These are phyloP conservation scores for Palythoa grandis DNA, from an alignment of 92 coral and sea anemone genomes.

Conservation along the genomic window DNA sequence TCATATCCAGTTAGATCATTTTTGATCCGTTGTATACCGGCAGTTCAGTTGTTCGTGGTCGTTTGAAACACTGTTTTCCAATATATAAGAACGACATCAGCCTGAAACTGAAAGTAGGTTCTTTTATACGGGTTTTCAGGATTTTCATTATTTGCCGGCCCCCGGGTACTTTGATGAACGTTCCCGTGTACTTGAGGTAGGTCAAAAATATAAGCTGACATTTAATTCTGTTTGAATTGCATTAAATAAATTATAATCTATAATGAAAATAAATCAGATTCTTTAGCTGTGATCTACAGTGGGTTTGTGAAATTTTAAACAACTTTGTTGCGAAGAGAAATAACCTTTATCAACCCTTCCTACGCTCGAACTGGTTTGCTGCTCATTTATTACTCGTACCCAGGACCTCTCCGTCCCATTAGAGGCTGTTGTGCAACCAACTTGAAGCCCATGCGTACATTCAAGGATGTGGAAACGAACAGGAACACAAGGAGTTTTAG, in stretches of 20 bases:
- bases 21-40: no score
- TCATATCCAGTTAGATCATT: no score
- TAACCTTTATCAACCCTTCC: background rate
- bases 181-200: conserved; percentile 2
- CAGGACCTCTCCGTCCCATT: background rate
- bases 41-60: no score
- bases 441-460: background rate
- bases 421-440: background rate
- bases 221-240: background rate
- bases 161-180: background rate
- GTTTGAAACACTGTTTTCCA: no score
- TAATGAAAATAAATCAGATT: background rate
- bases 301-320: background rate
- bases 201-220: conserved; percentile 1
- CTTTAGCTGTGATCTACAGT: conserved; percentile 5
- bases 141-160: background rate
- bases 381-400: background rate
- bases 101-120: no score
- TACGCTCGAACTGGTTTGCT: background rate
- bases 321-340: conserved; percentile 1
- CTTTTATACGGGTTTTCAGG: no score
- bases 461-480: background rate
- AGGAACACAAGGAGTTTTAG: background rate
- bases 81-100: no score
- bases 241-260: no score